Conservation (phyloP, 30 jellyfish, hydroid and myxozoan genomes). For the Cassiopea andromeda region DNA sequence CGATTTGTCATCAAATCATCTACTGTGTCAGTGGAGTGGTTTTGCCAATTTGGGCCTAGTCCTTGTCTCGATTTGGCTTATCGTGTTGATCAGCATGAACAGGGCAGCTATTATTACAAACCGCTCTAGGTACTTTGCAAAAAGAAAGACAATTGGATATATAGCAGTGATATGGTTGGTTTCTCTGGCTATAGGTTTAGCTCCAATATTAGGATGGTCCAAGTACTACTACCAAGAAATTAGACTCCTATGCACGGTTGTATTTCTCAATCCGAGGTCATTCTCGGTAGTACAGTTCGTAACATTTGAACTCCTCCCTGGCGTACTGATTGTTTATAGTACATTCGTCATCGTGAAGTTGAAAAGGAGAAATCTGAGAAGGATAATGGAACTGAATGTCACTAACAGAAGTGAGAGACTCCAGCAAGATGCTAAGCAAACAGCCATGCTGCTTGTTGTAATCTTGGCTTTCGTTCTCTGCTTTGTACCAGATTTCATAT, state of each 20-base stretch:
- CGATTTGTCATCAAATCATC: conserved; percentile 12
- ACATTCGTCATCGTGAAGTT: conserved; percentile 7
- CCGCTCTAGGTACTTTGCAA: neutral
- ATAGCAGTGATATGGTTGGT: conserved; percentile 15
- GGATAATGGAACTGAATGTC: neutral
- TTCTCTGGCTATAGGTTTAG: conserved; percentile 17
- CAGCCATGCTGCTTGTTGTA: conserved; percentile 56
- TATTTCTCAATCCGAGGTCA: conserved; percentile 6
- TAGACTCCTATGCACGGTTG: conserved; percentile 41
- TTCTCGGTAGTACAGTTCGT: conserved; percentile 22
- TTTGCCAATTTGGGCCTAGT: conserved; percentile 34
- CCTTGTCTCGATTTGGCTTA: conserved; percentile 45
- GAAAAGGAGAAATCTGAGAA: neutral
- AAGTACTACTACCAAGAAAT: neutral
- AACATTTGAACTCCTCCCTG: conserved; percentile 29
- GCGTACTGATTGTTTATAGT: neutral
- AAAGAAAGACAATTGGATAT: neutral
- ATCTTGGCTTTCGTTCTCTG: conserved; percentile 45
- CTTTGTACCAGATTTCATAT: conserved; percentile 18
- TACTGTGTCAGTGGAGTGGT: conserved; percentile 55
- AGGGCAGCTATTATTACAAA: conserved; percentile 24
- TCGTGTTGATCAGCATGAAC: conserved; percentile 48
- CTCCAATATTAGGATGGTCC: conserved; percentile 59
- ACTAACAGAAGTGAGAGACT: neutral
- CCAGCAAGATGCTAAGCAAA: conserved; percentile 30